These are phyloP conservation scores for Lumbricus terrestris DNA, from an alignment of 2,888 invertebrate genomes.

Conservation along the genomic window DNA sequence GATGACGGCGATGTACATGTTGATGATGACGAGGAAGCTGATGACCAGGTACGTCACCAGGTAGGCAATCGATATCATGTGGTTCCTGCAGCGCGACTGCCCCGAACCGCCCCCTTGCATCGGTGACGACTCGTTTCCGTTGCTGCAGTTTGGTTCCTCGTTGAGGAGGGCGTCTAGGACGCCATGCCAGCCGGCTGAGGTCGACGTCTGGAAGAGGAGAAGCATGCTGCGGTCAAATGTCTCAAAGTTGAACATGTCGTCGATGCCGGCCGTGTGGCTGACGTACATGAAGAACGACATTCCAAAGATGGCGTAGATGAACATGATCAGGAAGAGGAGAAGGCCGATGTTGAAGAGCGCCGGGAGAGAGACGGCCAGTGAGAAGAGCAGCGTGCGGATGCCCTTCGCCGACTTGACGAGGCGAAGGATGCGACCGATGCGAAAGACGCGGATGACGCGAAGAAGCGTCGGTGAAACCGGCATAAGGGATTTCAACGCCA, in stretches of 20 bases:
- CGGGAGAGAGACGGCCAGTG: constrained; percentile 96
- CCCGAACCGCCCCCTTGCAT: not conserved
- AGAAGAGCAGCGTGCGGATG: constrained; percentile 92
- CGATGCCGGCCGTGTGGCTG: constrained; percentile 87
- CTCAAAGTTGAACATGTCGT: constrained; percentile 94
- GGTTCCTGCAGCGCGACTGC: constrained; percentile 75
- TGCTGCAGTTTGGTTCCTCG: constrained; percentile 55
- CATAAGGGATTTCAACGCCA: constrained; percentile 82
- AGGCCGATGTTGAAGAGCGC: constrained; percentile 98
- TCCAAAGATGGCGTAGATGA: constrained; percentile 98
- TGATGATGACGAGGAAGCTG: constrained; percentile 96
- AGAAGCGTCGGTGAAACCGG: constrained; percentile 95
- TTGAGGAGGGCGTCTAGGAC: constrained; percentile 93
- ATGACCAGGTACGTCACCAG: constrained; percentile 94
- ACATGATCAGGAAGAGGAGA: constrained; percentile 95
- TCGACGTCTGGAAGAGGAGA: constrained; percentile 81
- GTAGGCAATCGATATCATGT: constrained; percentile 90
- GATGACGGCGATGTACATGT: constrained; percentile 99
- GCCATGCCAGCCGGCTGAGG: constrained; percentile 80
- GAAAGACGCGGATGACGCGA: constrained; percentile 95
- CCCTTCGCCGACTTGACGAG: constrained; percentile 98
- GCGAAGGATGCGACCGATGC: constrained; percentile 94
- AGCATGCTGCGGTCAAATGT: constrained; percentile 98
- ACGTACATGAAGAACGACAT: constrained; percentile 99
- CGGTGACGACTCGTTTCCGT: not conserved